These are phyloP conservation scores for Nudaria mundana DNA, from an alignment of 2,888 invertebrate species.

Conservation along the genomic window DNA sequence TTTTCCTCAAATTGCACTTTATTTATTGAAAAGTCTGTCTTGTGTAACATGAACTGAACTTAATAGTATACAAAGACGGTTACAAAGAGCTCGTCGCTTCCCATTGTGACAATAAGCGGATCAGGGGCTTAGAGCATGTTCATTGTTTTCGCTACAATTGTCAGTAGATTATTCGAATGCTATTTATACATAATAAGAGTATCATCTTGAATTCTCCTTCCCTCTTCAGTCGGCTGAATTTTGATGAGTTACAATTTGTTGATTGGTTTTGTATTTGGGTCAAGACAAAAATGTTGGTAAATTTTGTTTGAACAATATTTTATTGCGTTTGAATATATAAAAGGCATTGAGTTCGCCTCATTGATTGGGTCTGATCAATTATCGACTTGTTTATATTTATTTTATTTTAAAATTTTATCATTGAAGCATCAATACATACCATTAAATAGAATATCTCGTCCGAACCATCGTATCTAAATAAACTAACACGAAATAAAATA, in stretches of 20 bases:
- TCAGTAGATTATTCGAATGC: constrained; percentile 36
- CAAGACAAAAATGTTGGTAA: not conserved
- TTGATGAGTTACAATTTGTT: constrained; percentile 8
- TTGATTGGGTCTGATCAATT: too few species aligned
- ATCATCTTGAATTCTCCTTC: constrained; percentile 8
- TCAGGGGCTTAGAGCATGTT: constrained; percentile 38
- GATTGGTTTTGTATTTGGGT: constrained; percentile 3
- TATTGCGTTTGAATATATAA: too few species aligned
- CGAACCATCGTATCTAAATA: too few species aligned
- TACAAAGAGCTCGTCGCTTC: constrained; percentile 17
- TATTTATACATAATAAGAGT: constrained; percentile 28
- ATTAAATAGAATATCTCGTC: too few species aligned
- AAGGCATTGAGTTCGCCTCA: too few species aligned
- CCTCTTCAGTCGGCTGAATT: constrained; percentile 9
- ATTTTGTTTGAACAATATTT: not conserved
- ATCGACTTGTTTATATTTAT: too few species aligned
- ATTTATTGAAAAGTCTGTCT: too few species aligned
- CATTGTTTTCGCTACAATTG: constrained; percentile 46
- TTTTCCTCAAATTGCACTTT: too few species aligned
- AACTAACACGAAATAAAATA: too few species aligned
- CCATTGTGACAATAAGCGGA: constrained; percentile 35
- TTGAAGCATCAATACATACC: too few species aligned
- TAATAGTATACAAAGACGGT: not conserved
- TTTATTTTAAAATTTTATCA: too few species aligned
- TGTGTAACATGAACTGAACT: too few species aligned